Percentiles rank a stretch among this genome's conserved stretches.
Evolutionary conservation across 2,888 invertebrate genomes (phyloP).

Genomic region (Osmoderma eremita): DNA sequence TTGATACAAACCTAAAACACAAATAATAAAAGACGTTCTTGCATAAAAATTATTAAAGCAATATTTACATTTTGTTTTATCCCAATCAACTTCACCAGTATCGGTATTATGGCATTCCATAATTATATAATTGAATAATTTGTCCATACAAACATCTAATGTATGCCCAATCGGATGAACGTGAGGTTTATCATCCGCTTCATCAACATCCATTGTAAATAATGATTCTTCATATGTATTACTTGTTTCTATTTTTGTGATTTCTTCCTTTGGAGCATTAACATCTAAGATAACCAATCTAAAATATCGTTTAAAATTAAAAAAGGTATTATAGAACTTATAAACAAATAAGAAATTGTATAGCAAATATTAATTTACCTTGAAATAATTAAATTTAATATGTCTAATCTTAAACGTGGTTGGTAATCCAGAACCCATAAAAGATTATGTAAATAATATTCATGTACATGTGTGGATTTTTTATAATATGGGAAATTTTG

Average conservation of each 20-base stretch:
- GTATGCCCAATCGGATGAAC: constrained; percentile 71
- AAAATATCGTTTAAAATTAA: constrained; percentile 43
- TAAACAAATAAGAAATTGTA: not conserved
- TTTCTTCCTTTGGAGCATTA: constrained; percentile 70
- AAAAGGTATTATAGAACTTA: constrained; percentile 31
- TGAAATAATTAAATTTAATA: constrained; percentile 79
- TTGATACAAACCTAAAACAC: constrained; percentile 65
- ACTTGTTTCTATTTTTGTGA: constrained; percentile 64
- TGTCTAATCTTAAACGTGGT: constrained; percentile 74
- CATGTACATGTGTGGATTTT: constrained; percentile 73
- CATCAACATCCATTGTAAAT: constrained; percentile 70
- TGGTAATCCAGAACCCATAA: constrained; percentile 80
- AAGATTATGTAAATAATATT: constrained; percentile 81
- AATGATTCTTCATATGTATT: constrained; percentile 55
- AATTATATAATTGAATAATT: constrained; percentile 76
- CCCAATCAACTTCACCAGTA: constrained; percentile 65
- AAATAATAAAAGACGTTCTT: constrained; percentile 26
- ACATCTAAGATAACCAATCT: constrained; percentile 80
- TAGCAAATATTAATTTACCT: constrained; percentile 68
- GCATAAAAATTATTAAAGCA: not conserved
- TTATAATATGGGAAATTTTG: constrained; percentile 82
- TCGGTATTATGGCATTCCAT: constrained; percentile 66
- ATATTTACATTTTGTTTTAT: constrained; percentile 66
- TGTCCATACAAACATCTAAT: constrained; percentile 82
- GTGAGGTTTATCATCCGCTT: constrained; percentile 54